phyloP scores from a whole-genome alignment of 2,888 invertebrate species.

The Craniophora ligustri region DNA sequence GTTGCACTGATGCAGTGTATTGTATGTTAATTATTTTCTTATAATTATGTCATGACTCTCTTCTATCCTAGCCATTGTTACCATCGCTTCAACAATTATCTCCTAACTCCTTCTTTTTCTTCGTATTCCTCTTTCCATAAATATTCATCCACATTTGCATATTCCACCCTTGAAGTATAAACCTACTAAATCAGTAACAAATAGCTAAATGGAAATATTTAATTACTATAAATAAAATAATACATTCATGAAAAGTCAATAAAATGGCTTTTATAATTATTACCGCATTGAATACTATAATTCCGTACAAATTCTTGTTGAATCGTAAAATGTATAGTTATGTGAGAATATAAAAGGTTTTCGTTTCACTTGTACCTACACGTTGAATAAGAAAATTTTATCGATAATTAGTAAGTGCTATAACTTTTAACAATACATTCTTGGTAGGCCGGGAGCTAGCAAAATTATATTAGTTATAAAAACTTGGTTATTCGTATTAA shows the following conservation, averaged over 20 bases:
- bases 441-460: constrained; percentile 50
- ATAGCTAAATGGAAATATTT: constrained; percentile 1
- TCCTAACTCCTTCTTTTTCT: too few relatives aligned
- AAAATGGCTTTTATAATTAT: constrained; percentile 27
- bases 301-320: constrained; percentile 35
- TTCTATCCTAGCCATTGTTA: too few relatives aligned
- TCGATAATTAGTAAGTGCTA: constrained; percentile 58
- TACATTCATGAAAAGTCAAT: constrained; percentile 16
- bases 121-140: too few relatives aligned
- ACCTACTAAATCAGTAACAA: too few relatives aligned
- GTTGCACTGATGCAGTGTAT: too few relatives aligned
- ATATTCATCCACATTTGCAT: too few relatives aligned
- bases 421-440: constrained; percentile 63
- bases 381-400: constrained; percentile 59
- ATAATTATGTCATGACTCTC: too few relatives aligned
- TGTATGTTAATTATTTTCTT: too few relatives aligned
- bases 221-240: constrained; percentile 23
- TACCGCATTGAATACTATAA: constrained; percentile 23
- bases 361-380: constrained; percentile 33
- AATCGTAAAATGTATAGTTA: constrained; percentile 55
- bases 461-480: background rate
- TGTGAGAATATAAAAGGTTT: constrained; percentile 48
- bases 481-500: too few relatives aligned
- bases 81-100: too few relatives aligned
- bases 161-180: background rate